Evolutionary conservation across 2,888 invertebrate genomes (phyloP).

Genomic region (Endomychus coccineus): DNA sequence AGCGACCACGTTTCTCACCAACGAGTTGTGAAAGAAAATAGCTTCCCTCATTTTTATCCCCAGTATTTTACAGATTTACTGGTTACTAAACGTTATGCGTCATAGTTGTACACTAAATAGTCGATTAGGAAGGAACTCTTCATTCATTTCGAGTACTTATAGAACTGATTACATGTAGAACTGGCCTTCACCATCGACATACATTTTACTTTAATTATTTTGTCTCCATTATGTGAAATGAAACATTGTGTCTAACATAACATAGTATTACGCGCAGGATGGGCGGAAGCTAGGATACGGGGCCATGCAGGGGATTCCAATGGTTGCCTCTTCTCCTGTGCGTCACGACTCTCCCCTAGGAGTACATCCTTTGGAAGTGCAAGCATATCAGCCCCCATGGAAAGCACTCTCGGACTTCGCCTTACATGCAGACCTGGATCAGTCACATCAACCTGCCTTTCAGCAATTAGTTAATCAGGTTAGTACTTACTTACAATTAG

Average conservation of each 20-base stretch:
- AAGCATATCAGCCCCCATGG: constrained; percentile 96
- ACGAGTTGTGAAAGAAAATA: too few relatives aligned
- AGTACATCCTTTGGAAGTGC: constrained; percentile 80
- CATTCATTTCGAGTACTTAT: too few relatives aligned
- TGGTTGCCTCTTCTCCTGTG: constrained; percentile 93
- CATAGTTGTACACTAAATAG: too few relatives aligned
- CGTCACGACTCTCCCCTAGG: constrained; percentile 82
- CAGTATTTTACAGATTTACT: too few relatives aligned
- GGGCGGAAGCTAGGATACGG: constrained; percentile 90
- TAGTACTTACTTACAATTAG: too few relatives aligned
- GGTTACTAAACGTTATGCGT: too few relatives aligned
- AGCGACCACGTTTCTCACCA: too few relatives aligned
- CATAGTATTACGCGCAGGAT: constrained; percentile 64
- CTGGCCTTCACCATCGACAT: too few relatives aligned
- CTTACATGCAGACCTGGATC: constrained; percentile 86
- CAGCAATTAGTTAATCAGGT: constrained; percentile 96
- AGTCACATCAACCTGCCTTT: constrained; percentile 85
- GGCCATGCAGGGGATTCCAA: constrained; percentile 93
- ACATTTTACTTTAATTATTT: too few relatives aligned
- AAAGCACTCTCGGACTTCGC: constrained; percentile 95
- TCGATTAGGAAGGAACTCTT: too few relatives aligned
- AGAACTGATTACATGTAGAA: too few relatives aligned
- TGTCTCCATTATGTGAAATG: not conserved
- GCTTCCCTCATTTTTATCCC: too few relatives aligned
- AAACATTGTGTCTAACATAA: constrained; percentile 36